Evolutionary conservation across 2,888 invertebrate genomes (phyloP), one percentile per base, ranked within the genome.

Genomic region (Nysson spinosus): DNA sequence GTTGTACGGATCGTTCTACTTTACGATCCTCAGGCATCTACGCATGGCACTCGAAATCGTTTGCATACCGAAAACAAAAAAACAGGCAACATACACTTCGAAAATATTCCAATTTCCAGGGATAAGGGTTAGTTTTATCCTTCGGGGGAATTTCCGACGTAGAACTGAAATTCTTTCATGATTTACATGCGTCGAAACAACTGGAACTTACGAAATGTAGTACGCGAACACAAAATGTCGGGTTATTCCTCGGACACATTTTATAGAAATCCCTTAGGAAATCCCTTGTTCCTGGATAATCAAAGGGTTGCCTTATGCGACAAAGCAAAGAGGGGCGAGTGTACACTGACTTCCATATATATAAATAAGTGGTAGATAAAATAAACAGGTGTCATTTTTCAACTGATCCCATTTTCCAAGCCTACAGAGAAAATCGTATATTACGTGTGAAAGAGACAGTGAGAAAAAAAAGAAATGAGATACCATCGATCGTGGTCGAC

Each of bases 401-500:
- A 82, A 85, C 85, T 84, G 84, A 85, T 83, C 83, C 81, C 78
- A 83, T 83, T 82, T 79, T 80, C 78, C 82, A 78, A 77, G 79
- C 79, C 79, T 81, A 79, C 75, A 75, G 69, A 78, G 43, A 77
- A 66, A 72, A 64, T 60, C 69, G 57, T 60, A 51, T 62, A 56
- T 70, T 68, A 61, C 61, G 39, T 51, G 58, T n/a, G n/a, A n/a
- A n/a, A n/a, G n/a, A n/a, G n/a, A n/a, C n/a, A n/a, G n/a, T n/a
- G n/a, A n/a, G n/a, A n/a, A n/a, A n/a, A n/a, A n/a, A 56, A 51
- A 46, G 70, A 69, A 72, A 67, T 72, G 49, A 69, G 80, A 79
- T 86, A 87, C 85, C 85, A 79, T 84, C 84, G 78, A 85, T 83
- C 63, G 84, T 84, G 70, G 83, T 85, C 65, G 85, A 85, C 65